phyloP scores from a whole-genome alignment of 2,113 vertebrate species.

The Corydoras sp. region DNA sequence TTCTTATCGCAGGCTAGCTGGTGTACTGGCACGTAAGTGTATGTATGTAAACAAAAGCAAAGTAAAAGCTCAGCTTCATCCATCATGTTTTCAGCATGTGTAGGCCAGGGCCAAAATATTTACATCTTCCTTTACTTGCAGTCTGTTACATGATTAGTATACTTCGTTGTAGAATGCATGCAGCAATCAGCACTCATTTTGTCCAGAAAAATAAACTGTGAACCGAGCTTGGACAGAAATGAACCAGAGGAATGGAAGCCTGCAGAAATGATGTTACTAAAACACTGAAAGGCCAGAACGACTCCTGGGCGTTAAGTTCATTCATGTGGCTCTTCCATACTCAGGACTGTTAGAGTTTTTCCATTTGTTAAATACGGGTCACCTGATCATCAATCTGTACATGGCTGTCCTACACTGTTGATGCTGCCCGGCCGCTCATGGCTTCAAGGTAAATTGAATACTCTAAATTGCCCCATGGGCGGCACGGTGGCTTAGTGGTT shows the following conservation, averaged over 20 bases:
- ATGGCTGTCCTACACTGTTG: too few species aligned
- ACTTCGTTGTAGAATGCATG: conserved; percentile 16
- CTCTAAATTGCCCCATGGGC: too few species aligned
- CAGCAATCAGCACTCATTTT: conserved; percentile 35
- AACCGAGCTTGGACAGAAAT: not conserved
- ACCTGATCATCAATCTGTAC: too few species aligned
- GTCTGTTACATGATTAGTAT: conserved; percentile 30
- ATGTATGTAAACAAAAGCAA: conserved; percentile 37
- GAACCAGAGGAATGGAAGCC: not conserved
- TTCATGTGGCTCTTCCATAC: too few species aligned
- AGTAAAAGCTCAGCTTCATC: conserved; percentile 27
- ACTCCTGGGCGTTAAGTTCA: not conserved
- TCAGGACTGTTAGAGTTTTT: too few species aligned
- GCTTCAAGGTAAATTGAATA: too few species aligned
- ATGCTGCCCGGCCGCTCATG: too few species aligned
- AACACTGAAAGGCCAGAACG: not conserved
- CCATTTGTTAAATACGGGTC: too few species aligned
- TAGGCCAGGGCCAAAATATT: conserved; percentile 24
- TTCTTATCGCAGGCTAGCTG: conserved; percentile 7
- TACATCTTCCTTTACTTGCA: conserved; percentile 26
- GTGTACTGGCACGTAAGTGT: not conserved
- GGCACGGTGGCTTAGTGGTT: too few species aligned
- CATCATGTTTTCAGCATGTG: conserved; percentile 41
- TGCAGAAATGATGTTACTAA: not conserved
- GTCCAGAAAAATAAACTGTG: conserved; percentile 30